Evolutionary conservation across 1,140 invertebrate species (phyloP).

Genomic region (Eulimnadia texana): DNA sequence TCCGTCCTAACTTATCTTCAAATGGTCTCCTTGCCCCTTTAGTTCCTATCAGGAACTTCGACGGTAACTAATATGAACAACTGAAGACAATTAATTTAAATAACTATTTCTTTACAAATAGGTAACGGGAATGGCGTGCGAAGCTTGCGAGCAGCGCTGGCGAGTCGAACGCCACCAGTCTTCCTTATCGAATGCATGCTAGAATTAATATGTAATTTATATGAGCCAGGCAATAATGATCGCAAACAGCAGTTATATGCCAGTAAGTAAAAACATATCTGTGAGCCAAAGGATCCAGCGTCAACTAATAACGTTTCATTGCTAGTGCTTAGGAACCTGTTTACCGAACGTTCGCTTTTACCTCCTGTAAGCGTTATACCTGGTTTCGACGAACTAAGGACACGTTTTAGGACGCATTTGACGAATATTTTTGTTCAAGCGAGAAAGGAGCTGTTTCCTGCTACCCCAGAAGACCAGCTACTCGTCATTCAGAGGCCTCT

Average conservation of each 20-base stretch:
- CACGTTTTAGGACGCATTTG: not conserved
- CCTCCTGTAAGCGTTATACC: not conserved
- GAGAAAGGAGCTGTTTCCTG: slow-evolving; percentile 21
- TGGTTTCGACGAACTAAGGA: not conserved
- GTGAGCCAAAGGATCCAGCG: not conserved
- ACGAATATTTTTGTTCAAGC: not conserved
- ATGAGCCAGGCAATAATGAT: not conserved
- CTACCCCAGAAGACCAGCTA: slow-evolving; percentile 4
- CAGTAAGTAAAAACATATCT: not conserved
- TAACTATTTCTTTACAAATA: no score
- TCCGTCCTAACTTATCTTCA: no score
- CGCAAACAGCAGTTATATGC: not conserved
- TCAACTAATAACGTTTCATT: not conserved
- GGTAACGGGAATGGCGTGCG: no score
- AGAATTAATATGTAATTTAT: not conserved
- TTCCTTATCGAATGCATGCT: not conserved
- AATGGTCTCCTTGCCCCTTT: no score
- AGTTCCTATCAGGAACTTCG: no score
- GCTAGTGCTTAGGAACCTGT: not conserved
- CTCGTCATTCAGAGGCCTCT: not conserved
- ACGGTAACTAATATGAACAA: no score
- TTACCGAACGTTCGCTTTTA: not conserved
- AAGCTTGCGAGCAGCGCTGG: not conserved
- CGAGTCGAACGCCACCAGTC: not conserved
- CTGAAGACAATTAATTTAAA: no score